Evolutionary conservation across 2,797 vertebrate species (phyloP).

Genomic region (Xiphophorus birchmanni): DNA sequence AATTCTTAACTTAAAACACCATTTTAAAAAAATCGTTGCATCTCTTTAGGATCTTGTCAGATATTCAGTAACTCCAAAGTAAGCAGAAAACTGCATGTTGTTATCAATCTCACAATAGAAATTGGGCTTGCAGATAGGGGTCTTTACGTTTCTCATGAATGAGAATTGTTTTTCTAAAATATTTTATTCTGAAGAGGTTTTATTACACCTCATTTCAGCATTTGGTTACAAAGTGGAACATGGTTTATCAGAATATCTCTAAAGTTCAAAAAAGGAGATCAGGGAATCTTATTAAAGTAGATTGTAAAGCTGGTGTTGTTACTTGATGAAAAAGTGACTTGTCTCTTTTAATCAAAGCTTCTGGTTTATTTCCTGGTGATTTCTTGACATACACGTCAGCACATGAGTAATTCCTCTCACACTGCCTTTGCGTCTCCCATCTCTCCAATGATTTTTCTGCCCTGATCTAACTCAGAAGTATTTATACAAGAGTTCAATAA

Average conservation of each 20-base stretch:
- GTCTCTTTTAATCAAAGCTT: not conserved
- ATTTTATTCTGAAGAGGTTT: not conserved
- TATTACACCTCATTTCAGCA: not conserved
- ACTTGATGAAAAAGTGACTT: not conserved
- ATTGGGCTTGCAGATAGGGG: not conserved
- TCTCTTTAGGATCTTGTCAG: not conserved
- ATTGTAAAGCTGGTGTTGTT: not conserved
- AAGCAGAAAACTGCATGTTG: not conserved
- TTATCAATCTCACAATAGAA: not conserved
- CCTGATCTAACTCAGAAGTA: conserved; percentile 21
- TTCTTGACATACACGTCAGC: conserved; percentile 17
- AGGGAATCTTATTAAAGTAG: not conserved
- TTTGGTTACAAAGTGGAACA: not conserved
- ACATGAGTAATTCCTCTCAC: conserved; percentile 37
- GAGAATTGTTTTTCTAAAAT: not conserved
- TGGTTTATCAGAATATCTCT: not conserved
- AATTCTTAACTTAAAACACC: not conserved
- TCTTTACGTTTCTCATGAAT: not conserved
- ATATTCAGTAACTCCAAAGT: not conserved
- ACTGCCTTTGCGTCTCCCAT: conserved; percentile 13
- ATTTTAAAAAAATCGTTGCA: no score
- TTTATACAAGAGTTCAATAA: conserved; percentile 32
- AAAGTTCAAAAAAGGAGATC: not conserved
- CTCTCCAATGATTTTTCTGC: conserved; percentile 35
- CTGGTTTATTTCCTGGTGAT: not conserved